Evolutionary conservation across 2,797 vertebrate genomes (phyloP), one percentile per base, ranked within the genome.

Genomic region (Siniperca scherzeri): DNA sequence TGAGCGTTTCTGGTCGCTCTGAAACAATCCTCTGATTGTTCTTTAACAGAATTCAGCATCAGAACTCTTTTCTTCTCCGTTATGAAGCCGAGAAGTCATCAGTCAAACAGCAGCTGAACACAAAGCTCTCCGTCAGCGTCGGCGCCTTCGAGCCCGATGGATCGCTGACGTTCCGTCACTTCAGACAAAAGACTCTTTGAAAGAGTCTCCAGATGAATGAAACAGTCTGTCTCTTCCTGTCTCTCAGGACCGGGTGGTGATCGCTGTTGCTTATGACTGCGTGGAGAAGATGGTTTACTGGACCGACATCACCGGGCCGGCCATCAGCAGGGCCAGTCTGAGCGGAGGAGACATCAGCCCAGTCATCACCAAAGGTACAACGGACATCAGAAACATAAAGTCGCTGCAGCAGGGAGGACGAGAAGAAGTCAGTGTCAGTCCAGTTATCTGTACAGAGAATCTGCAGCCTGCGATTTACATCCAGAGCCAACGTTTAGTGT

Each of bases 211-310:
- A 2, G 40, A 70, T 84, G 74, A 81, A 76, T 75, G 44, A 83
- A 4, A 7, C 0, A 7, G 3, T 33, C 56, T 66, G 62, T 86
- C 17, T 64, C 27, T 14, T 0, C 8, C 22, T 21, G 14, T 14
- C 56, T 17, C 17, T 57, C 91, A 98, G 97, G 97, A 97, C 59
- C 97, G 94, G n/a, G 97, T 99, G 92, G 95, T 98, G 46, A 97
- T 99, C 33, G 98, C 96, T 5, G 90, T 99, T 91, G 97, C 97
- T 3, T 98, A 95, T 0, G 98, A 99, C 91, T 99, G 98, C 0
- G 87, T 96, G 62, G 98, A 98, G 33, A 96, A 97, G 91, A 95
- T 95, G 93, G 95, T 99, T 65, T 99, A 98, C 91, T 99, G 98
- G 97, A 97, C 96, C 0, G 98, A 99, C 86, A 99, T 99, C 93